These are phyloP conservation scores for Caenorhabditis panamensis DNA, from an alignment of 2,888 invertebrate genomes.

Conservation along the genomic window DNA sequence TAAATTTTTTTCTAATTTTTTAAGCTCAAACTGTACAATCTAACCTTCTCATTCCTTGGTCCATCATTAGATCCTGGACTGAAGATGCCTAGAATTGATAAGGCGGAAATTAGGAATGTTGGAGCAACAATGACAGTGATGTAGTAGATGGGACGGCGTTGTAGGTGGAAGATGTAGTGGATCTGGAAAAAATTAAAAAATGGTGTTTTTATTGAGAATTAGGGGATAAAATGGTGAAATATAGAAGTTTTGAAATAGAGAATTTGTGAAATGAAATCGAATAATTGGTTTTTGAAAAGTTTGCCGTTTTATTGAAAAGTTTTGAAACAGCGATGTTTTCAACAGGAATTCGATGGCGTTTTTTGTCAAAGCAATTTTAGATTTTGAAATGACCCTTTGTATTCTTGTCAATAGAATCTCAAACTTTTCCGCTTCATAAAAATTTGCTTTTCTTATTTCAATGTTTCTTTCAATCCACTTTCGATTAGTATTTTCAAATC, in stretches of 20 bases:
- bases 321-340: too few species aligned
- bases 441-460: neutral
- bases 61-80: constrained; percentile 76
- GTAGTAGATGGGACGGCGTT: constrained; percentile 77
- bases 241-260: neutral
- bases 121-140: constrained; percentile 79
- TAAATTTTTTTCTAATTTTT: neutral
- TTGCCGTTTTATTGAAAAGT: too few species aligned
- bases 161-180: constrained; percentile 78
- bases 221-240: neutral
- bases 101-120: constrained; percentile 76
- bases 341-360: too few species aligned
- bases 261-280: too few species aligned
- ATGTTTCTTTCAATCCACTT: too few species aligned
- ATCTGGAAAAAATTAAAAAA: constrained; percentile 62
- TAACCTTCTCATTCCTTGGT: constrained; percentile 75
- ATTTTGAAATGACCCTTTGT: neutral
- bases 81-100: constrained; percentile 78
- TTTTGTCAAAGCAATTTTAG: neutral
- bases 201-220: too few species aligned
- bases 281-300: too few species aligned
- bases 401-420: too few species aligned
- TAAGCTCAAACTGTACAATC: too few species aligned
- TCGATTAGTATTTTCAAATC: too few species aligned
- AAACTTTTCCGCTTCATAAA: neutral